phyloP scores from a whole-genome alignment of 2,797 vertebrate species.

The Gila robusta region DNA sequence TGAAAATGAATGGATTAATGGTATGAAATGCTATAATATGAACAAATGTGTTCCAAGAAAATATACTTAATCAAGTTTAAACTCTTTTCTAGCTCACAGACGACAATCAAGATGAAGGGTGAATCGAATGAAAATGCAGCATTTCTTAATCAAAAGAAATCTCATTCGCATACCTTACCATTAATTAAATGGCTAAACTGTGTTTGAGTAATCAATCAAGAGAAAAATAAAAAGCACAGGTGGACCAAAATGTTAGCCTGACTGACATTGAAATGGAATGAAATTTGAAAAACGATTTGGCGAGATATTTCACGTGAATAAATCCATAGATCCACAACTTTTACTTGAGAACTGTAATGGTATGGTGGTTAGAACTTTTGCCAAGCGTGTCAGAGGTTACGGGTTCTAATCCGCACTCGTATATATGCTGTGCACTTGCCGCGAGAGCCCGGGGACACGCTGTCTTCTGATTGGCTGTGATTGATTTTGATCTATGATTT shows the following conservation, averaged over 20 bases:
- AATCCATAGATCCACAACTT: too few relatives aligned
- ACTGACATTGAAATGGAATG: background rate
- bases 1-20: background rate
- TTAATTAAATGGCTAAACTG: background rate
- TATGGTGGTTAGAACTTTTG: too few relatives aligned
- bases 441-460: too few relatives aligned
- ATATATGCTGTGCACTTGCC: too few relatives aligned
- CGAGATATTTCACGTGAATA: too few relatives aligned
- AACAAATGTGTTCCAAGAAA: background rate
- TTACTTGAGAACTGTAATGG: too few relatives aligned
- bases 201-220: background rate
- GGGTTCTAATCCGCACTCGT: too few relatives aligned
- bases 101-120: background rate
- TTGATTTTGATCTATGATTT: too few relatives aligned
- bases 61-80: background rate
- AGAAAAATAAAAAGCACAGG: background rate
- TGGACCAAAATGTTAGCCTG: background rate
- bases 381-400: too few relatives aligned
- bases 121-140: background rate
- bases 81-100: too few relatives aligned
- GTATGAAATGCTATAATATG: background rate
- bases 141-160: background rate
- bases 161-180: background rate
- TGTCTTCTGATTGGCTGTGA: too few relatives aligned
- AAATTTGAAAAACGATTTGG: background rate